phyloP scores from a whole-genome alignment of 2,797 vertebrate genomes.

The Meriones psammophilus region DNA sequence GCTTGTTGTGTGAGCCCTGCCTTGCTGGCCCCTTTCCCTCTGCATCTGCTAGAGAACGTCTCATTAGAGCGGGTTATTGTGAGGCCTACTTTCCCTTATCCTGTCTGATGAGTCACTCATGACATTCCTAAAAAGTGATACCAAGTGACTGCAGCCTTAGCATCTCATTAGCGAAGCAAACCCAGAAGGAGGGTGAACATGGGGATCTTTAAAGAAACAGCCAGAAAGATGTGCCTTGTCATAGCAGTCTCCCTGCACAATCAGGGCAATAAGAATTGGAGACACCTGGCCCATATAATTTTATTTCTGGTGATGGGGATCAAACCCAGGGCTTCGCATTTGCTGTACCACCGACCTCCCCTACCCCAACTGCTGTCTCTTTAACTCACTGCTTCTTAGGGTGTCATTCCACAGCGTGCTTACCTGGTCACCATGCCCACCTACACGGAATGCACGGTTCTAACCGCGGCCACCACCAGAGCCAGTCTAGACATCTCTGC shows the following conservation, averaged over 20 bases:
- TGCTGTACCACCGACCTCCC: background rate
- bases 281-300: background rate
- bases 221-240: background rate
- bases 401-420: background rate
- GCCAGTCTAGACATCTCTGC: background rate
- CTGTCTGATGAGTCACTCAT: conserved; percentile 13
- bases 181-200: background rate
- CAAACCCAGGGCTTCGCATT: background rate
- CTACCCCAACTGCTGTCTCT: background rate
- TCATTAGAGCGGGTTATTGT: background rate
- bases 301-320: background rate
- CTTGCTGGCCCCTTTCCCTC: background rate
- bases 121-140: conserved; percentile 58
- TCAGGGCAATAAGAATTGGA: background rate
- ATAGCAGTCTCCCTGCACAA: background rate
- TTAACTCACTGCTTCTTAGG: conserved; percentile 9
- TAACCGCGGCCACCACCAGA: background rate
- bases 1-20: background rate
- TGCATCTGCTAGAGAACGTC: conserved; percentile 34
- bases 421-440: background rate
- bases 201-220: conserved; percentile 36
- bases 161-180: conserved; percentile 77
- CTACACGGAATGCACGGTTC: background rate
- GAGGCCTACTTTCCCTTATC: conserved; percentile 34
- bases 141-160: conserved; percentile 50